Percentiles rank a stretch among this genome's conserved stretches.
These are phyloP conservation scores for Lutjanus erythropterus DNA, from an alignment of 2,113 vertebrate species.

Conservation along the genomic window DNA sequence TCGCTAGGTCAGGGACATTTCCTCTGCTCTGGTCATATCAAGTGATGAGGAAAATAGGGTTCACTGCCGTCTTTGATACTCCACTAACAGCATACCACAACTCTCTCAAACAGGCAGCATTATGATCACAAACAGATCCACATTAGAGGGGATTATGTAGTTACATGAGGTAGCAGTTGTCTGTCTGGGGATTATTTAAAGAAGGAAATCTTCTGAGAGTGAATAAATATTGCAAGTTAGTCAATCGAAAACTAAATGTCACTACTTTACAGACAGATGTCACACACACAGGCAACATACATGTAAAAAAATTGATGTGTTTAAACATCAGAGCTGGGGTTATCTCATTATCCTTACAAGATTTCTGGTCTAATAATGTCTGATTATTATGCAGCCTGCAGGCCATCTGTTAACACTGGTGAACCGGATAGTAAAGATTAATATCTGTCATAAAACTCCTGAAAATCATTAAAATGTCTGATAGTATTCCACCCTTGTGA, in stretches of 20 bases:
- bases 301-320: not conserved
- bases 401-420: not conserved
- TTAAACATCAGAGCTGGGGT: not conserved
- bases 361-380: not conserved
- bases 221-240: not conserved
- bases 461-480: too few species aligned
- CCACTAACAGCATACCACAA: not conserved
- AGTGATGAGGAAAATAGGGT: slow-evolving; percentile 24
- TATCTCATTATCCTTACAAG: not conserved
- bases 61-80: slow-evolving; percentile 14
- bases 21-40: slow-evolving; percentile 21
- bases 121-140: not conserved
- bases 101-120: not conserved
- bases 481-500: too few species aligned
- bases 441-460: not conserved
- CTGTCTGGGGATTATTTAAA: not conserved
- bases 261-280: not conserved
- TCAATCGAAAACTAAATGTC: not conserved
- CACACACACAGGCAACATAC: not conserved
- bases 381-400: not conserved
- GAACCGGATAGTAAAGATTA: not conserved
- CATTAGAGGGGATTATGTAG: not conserved
- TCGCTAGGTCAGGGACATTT: slow-evolving; percentile 60
- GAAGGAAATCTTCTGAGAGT: not conserved
- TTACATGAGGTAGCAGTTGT: not conserved